Percentiles rank a stretch among this genome's conserved stretches.
These are phyloP conservation scores for Trichonephila clavata DNA, from an alignment of 1,140 invertebrate species.

Conservation along the genomic window DNA sequence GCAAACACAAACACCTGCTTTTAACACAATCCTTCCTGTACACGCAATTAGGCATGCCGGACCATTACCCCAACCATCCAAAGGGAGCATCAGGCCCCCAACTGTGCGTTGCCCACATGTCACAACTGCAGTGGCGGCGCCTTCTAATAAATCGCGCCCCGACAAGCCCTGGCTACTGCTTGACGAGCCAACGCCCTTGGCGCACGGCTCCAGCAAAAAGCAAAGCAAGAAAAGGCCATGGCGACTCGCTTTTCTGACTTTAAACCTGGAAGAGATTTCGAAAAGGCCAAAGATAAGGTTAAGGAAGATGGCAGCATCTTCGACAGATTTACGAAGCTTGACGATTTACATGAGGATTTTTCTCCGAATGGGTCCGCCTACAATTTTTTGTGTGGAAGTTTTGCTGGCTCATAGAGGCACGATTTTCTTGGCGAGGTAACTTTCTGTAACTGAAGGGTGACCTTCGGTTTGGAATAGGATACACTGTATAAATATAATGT, in stretches of 20 bases:
- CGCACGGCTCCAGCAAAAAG: neutral
- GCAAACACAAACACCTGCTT: neutral
- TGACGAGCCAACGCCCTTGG: neutral
- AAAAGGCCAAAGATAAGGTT: slow-evolving; percentile 22
- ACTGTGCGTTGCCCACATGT: neutral
- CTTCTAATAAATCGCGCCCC: neutral
- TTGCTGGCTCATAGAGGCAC: neutral
- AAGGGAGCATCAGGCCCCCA: neutral
- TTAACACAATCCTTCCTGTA: neutral
- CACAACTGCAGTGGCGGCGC: neutral
- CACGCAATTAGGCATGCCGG: slow-evolving; percentile 17
- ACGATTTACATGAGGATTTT: slow-evolving; percentile 40
- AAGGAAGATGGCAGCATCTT: neutral
- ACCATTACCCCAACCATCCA: neutral
- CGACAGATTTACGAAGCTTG: slow-evolving; percentile 53
- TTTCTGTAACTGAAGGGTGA: neutral
- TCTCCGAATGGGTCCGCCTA: slow-evolving; percentile 14
- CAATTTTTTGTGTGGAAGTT: neutral
- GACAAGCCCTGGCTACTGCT: neutral
- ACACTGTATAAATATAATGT: neutral
- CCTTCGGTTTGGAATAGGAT: slow-evolving; percentile 20
- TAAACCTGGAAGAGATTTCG: slow-evolving; percentile 14
- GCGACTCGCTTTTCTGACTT: neutral
- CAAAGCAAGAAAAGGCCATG: neutral
- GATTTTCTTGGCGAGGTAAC: neutral